Conservation (phyloP, 2,113 vertebrate species). For the Nothocercus julius region DNA sequence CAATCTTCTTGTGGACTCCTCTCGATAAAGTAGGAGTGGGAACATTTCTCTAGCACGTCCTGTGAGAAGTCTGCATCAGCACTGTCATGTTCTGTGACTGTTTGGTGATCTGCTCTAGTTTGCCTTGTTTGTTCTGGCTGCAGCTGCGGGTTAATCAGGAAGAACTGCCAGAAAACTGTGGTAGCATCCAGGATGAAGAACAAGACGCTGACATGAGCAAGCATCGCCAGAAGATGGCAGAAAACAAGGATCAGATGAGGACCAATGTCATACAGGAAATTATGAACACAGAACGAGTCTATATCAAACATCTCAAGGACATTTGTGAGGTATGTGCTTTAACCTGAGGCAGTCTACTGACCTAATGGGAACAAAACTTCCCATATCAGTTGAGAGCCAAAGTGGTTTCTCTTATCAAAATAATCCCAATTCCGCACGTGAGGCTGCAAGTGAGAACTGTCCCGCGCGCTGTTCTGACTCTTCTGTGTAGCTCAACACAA, state of each 20-base stretch:
- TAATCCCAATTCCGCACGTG: background rate
- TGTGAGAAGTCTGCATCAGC: background rate
- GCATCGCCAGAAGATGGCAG: constrained; percentile 78
- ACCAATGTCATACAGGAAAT: constrained; percentile 97
- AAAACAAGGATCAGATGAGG: constrained; percentile 95
- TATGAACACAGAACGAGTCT: constrained; percentile 95
- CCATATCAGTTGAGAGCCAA: background rate
- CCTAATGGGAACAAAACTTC: background rate
- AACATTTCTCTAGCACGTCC: background rate
- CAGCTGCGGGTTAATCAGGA: constrained; percentile 98
- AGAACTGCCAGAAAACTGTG: constrained; percentile 80
- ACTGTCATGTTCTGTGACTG: background rate
- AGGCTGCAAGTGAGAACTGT: background rate
- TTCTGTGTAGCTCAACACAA: background rate
- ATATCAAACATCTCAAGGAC: constrained; percentile 97
- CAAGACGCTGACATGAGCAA: constrained; percentile 74
- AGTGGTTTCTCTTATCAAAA: background rate
- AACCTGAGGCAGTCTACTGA: background rate
- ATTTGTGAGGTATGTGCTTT: constrained; percentile 89
- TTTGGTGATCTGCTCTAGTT: background rate
- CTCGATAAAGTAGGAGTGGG: background rate
- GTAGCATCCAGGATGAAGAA: constrained; percentile 79
- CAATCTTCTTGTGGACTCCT: background rate
- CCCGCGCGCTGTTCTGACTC: background rate
- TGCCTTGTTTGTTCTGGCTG: constrained; percentile 16